Evolutionary conservation across 2,888 invertebrate species (phyloP).

Genomic region (Torymus texanus): DNA sequence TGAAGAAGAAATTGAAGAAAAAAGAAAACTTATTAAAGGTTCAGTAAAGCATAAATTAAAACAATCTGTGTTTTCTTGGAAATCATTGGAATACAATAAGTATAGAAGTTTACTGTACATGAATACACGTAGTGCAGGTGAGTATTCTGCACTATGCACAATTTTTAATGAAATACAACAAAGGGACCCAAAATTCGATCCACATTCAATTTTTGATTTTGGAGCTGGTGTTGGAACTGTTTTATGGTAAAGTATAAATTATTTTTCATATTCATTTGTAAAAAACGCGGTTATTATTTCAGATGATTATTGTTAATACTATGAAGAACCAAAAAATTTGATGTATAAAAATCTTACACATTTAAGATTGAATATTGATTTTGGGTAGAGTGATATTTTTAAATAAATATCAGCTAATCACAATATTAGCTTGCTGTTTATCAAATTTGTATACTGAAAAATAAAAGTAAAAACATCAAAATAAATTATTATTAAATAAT

Average conservation of each 20-base stretch:
- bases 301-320: no score
- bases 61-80: slow-evolving; percentile 84
- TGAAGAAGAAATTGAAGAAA: slow-evolving; percentile 69
- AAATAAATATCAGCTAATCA: no score
- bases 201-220: slow-evolving; percentile 89
- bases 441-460: no score
- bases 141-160: slow-evolving; percentile 84
- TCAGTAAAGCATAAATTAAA: slow-evolving; percentile 79
- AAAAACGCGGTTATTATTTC: background rate
- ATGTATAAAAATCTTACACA: no score
- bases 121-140: slow-evolving; percentile 82
- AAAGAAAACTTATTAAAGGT: slow-evolving; percentile 76
- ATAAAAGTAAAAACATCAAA: no score
- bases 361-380: no score
- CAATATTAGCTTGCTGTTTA: no score
- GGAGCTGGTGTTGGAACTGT: slow-evolving; percentile 94
- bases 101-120: slow-evolving; percentile 84
- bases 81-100: slow-evolving; percentile 82
- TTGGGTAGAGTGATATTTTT: no score
- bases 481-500: no score
- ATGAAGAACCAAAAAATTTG: no score
- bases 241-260: slow-evolving; percentile 79
- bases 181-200: slow-evolving; percentile 82
- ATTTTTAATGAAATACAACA: slow-evolving; percentile 85
- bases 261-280: slow-evolving; percentile 23